phyloP scores from a whole-genome alignment of 2,888 invertebrate species.

The Polylopha cassiicola region DNA sequence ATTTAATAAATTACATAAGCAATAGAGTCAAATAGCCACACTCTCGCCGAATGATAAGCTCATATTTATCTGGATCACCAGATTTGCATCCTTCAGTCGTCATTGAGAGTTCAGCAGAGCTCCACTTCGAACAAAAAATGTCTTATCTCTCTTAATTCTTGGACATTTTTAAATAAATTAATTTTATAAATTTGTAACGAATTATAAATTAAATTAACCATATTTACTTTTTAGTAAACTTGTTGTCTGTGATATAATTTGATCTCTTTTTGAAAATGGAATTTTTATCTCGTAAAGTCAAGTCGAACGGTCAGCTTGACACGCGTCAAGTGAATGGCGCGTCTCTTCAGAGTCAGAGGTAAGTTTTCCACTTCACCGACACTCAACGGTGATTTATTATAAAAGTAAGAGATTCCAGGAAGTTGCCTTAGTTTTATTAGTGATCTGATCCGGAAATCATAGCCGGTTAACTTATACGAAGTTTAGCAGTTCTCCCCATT shows the following conservation, averaged over 20 bases:
- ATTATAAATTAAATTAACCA: slow-evolving; percentile 11
- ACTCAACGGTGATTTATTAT: background rate
- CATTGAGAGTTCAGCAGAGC: slow-evolving; percentile 51
- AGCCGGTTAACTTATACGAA: too few species aligned
- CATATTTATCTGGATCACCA: slow-evolving; percentile 36
- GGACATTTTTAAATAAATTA: slow-evolving; percentile 2
- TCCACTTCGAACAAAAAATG: slow-evolving; percentile 30
- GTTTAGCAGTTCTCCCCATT: too few species aligned
- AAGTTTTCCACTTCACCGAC: slow-evolving; percentile 33
- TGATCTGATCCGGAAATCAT: too few species aligned
- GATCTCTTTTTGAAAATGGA: slow-evolving; percentile 61
- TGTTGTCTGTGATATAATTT: slow-evolving; percentile 43
- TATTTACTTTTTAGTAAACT: slow-evolving; percentile 21
- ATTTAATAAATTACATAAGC: slow-evolving; percentile 16
- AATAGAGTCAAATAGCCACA: slow-evolving; percentile 23
- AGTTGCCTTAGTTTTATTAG: too few species aligned
- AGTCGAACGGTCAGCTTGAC: slow-evolving; percentile 54
- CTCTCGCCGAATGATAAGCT: slow-evolving; percentile 35
- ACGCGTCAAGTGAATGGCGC: slow-evolving; percentile 59
- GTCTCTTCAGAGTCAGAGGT: slow-evolving; percentile 47
- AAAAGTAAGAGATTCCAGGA: too few species aligned
- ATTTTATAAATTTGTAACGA: slow-evolving; percentile 23
- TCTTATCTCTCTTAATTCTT: slow-evolving; percentile 14
- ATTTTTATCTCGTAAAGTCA: slow-evolving; percentile 57
- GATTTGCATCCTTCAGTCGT: slow-evolving; percentile 56